These are phyloP conservation scores for Stenolophus ochropezus DNA, from an alignment of 2,888 invertebrate genomes.

Conservation along the genomic window DNA sequence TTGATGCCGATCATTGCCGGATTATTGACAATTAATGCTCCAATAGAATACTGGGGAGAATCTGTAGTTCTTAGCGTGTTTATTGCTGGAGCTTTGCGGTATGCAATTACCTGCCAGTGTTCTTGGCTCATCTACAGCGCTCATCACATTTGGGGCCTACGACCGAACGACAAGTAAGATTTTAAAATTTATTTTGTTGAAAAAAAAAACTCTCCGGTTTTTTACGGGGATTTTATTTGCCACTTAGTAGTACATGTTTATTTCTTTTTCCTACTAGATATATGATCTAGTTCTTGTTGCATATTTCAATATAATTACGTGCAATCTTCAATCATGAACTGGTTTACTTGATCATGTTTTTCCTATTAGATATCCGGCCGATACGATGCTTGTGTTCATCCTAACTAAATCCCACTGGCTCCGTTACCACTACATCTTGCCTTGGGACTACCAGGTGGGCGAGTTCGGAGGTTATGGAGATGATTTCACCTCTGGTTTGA, in stretches of 20 bases:
- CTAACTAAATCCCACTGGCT: conserved; percentile 86
- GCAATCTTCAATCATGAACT: background rate
- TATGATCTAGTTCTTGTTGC: too few relatives aligned
- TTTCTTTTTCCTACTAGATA: too few relatives aligned
- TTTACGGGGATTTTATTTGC: too few relatives aligned
- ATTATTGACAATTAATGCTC: conserved; percentile 84
- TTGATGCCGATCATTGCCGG: conserved; percentile 80
- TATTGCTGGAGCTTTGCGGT: conserved; percentile 82
- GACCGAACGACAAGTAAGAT: conserved; percentile 82
- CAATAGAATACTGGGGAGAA: conserved; percentile 87
- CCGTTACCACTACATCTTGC: conserved; percentile 86
- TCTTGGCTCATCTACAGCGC: conserved; percentile 86
- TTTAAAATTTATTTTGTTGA: too few relatives aligned
- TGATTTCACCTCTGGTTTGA: conserved; percentile 81
- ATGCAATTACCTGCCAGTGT: conserved; percentile 79
- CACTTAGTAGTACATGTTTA: too few relatives aligned
- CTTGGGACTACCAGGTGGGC: conserved; percentile 88
- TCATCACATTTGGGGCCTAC: conserved; percentile 83
- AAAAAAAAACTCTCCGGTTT: too few relatives aligned
- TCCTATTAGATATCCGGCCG: conserved; percentile 78
- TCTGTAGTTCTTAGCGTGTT: conserved; percentile 78
- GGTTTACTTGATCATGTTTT: background rate
- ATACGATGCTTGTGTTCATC: conserved; percentile 85
- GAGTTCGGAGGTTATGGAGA: conserved; percentile 86
- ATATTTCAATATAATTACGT: too few relatives aligned